Base-by-base conservation (phyloP, 2,797 vertebrate genomes). In the Apogon hyalosoma region DNA sequence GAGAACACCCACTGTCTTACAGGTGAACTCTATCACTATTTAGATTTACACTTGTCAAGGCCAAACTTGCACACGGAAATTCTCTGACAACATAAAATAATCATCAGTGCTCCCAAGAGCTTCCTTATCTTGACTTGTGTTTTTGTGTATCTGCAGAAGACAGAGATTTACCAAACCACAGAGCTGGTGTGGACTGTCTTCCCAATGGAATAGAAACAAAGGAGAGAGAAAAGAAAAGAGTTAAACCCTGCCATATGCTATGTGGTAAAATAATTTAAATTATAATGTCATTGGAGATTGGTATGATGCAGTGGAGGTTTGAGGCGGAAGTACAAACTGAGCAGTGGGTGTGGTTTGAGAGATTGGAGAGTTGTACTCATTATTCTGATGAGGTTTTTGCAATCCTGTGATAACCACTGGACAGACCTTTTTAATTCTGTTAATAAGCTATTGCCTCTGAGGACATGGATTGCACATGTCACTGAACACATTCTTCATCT, bases 211-310 rank as follows among this genome's bases (percentile, higher is more conserved):
- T 62, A 62, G 60, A 84, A 58, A 66, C 50, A 69, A 77, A 79
- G 45, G 41, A 61, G 61, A 28, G 42, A 53, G 79, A 43, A 73
- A 62, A 67, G 75, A 68, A 70, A 47, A 15, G 18, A 72, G 62
- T 31, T 63, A 62, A 61, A 90, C 78, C 84, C 83, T 90, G 59
- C 88, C 88, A 92, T 92, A 90, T 89, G 63, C 69, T 39, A 62
- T 63, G 56, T 74, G 69, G 69, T 21, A 66, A 74, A 73, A 69
- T 63, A 75, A 82, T 79, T 55, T 74, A 74, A 88, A 87, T 87
- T 85, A 79, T 69, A 82, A 76, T 73, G 84, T 66, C 67, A 78
- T 82, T 52, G 39, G 63, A 83, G 68, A 83, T 79, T 74, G 60
- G 53, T 11, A 45, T 50, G 16, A 65, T 71, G 47, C 49, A 55